phyloP scores from a whole-genome alignment of 2,888 invertebrate species.

The Daptonema setosum region DNA sequence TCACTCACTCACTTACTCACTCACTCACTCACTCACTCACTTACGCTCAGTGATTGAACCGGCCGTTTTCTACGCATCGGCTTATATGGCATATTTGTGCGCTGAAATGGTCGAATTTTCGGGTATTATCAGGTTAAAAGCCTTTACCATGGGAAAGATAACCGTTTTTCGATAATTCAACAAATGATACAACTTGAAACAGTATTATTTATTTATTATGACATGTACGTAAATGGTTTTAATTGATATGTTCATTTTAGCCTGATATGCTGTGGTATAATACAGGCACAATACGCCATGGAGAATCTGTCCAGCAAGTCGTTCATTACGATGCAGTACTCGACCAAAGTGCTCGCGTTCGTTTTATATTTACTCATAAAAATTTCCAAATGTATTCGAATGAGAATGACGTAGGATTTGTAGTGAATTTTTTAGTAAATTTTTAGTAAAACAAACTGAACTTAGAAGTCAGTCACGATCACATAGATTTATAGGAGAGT shows the following conservation, averaged over 20 bases:
- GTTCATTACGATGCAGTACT: conserved; percentile 35
- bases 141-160: too few relatives aligned
- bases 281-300: conserved; percentile 39
- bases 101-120: conserved; percentile 39
- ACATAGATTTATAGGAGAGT: too few relatives aligned
- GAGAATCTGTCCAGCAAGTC: conserved; percentile 37
- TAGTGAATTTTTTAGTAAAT: too few relatives aligned
- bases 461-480: too few relatives aligned
- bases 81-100: conserved; percentile 36
- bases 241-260: too few relatives aligned
- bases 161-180: not conserved
- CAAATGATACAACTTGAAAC: not conserved
- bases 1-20: too few relatives aligned
- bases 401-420: too few relatives aligned
- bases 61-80: conserved; percentile 34
- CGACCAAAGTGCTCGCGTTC: conserved; percentile 32
- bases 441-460: too few relatives aligned
- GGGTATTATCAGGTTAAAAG: conserved; percentile 38
- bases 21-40: not conserved
- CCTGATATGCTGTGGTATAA: conserved; percentile 36
- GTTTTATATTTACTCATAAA: not conserved
- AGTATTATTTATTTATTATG: too few relatives aligned
- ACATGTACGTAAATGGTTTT: too few relatives aligned
- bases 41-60: conserved; percentile 35
- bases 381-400: too few relatives aligned